Evolutionary conservation across 2,888 invertebrate genomes (phyloP).

Genomic region (Bellardia pandia): DNA sequence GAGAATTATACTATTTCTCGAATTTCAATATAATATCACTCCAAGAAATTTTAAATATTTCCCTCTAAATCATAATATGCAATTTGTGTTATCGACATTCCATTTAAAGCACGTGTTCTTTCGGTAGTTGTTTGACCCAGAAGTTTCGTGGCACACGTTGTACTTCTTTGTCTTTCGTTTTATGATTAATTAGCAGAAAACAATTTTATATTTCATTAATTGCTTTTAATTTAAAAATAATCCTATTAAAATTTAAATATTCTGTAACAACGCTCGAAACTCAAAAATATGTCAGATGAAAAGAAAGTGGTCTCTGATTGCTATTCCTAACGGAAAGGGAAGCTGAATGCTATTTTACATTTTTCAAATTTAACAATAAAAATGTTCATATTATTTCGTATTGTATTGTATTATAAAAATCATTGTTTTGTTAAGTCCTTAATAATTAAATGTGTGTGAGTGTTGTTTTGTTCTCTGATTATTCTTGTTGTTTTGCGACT

Average conservation of each 20-base stretch:
- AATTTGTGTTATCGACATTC: too few species aligned
- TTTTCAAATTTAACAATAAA: conserved; percentile 5
- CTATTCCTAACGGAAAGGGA: neutral
- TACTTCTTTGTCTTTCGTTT: conserved; percentile 1
- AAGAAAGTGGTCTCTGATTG: neutral
- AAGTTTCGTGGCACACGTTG: too few species aligned
- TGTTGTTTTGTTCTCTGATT: conserved; percentile 11
- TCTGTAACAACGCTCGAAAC: neutral
- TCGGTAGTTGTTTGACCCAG: too few species aligned
- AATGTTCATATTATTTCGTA: conserved; percentile 11
- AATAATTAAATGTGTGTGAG: conserved; percentile 31
- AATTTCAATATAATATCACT: too few species aligned
- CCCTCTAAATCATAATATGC: too few species aligned
- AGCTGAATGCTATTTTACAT: conserved; percentile 20
- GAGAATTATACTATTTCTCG: too few species aligned
- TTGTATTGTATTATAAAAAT: conserved; percentile 2
- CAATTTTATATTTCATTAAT: neutral
- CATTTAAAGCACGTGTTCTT: too few species aligned
- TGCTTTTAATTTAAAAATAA: conserved; percentile 1
- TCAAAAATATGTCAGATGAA: neutral
- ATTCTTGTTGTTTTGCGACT: conserved; percentile 20
- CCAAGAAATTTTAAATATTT: too few species aligned
- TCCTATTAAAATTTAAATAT: neutral
- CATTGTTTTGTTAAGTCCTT: conserved; percentile 29
- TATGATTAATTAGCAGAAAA: conserved; percentile 39